Evolutionary conservation across 2,113 vertebrate species (phyloP), one percentile per base, ranked within the genome.

Genomic region (Neodon shergylaensis): DNA sequence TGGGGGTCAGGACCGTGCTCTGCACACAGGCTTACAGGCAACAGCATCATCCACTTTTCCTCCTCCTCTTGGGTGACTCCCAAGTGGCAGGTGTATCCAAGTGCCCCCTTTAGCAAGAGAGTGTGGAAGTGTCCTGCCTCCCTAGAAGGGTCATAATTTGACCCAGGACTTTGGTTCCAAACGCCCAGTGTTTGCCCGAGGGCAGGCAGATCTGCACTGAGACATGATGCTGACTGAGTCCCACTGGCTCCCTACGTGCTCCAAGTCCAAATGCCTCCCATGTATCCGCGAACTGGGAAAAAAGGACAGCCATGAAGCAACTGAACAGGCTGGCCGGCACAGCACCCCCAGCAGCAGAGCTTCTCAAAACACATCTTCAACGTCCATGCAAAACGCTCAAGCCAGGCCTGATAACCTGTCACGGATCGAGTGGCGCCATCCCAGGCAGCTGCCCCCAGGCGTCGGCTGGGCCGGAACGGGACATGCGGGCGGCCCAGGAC

Each of bases 321-420:
- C 72, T 54, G 24, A 33, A 22, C 72, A 5, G 26, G 17, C 82
- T 13, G 44, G 52, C 77, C 52, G 1, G 77, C 31, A 39, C 66
- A 83, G 86, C 82, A 5, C 7, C 70, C 42, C 65, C 88, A 54
- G 49, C 65, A 54, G 70, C 85, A 10, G 22, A 72, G 47, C 87
- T 79, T 96, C 79, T 70, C 74, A 31, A 65, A 88, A 68, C 87
- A 68, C 58, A 24, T 58, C 89, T 70, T n/a, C 94, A 58, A 58
- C 11, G n/a, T 78, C 91, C 89, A 70, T 22, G 76, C 49, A 73
- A 68, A 68, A 49, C 12, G 49, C 88, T 44, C 17, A 39, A 33
- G 76, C 84, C 39, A 1, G 72, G 72, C 66, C 92, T 14, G 65
- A 73, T 58, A 81, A 95, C 81, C 94, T 86, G 94, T 92, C 97